Conservation (phyloP, 2,797 vertebrate genomes). For the Lagorchestes hirsutus region DNA sequence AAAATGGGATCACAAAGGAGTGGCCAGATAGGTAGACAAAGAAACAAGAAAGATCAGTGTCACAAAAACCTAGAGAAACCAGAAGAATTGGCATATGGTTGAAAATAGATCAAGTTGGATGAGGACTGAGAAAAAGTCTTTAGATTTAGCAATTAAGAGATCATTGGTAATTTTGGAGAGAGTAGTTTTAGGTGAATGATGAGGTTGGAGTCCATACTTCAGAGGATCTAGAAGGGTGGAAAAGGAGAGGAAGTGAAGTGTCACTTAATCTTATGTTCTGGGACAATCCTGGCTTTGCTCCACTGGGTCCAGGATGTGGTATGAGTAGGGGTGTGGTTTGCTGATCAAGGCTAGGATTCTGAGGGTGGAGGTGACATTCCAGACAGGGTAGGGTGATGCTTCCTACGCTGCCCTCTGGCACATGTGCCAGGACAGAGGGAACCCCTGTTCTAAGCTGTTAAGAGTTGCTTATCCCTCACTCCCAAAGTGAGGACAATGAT, state of each 20-base stretch:
- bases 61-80: not conserved
- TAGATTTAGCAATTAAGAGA: not conserved
- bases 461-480: not conserved
- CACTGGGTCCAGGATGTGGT: not conserved
- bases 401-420: not conserved
- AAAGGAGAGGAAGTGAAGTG: not conserved
- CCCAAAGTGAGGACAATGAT: not conserved
- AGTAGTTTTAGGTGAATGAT: not conserved
- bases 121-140: not conserved
- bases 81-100: not conserved
- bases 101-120: not conserved
- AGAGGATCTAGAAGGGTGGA: not conserved
- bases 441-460: not conserved
- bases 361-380: not conserved
- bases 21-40: not conserved
- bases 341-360: not conserved
- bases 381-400: not conserved
- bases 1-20: too few species aligned
- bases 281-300: not conserved
- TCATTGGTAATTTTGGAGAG: not conserved
- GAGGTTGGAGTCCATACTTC: not conserved
- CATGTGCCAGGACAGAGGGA: not conserved
- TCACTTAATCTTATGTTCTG: not conserved
- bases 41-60: not conserved
- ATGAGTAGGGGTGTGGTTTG: not conserved